phyloP scores from a whole-genome alignment of 2,888 invertebrate genomes.

The Andricus curvator region DNA sequence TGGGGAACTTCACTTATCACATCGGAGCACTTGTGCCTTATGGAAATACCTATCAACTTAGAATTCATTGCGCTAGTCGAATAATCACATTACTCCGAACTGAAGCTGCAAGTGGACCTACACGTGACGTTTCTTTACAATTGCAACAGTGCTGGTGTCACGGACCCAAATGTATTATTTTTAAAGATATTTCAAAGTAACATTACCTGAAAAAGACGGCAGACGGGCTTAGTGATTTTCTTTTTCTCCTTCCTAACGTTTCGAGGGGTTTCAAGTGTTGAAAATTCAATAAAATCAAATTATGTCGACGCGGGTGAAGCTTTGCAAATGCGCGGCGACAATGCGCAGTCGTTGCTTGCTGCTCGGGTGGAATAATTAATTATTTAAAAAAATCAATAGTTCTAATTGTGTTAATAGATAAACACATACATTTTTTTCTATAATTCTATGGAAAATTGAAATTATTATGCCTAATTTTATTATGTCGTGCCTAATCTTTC shows the following conservation, averaged over 20 bases:
- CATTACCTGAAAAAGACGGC: conserved; percentile 18
- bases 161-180: background rate
- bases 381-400: background rate
- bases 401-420: background rate
- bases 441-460: too few relatives aligned
- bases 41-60: background rate
- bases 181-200: background rate
- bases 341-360: background rate
- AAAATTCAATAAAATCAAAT: conserved; percentile 40
- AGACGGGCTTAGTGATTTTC: background rate
- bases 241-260: conserved; percentile 15
- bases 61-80: conserved; percentile 1
- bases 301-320: conserved; percentile 14
- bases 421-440: too few relatives aligned
- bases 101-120: background rate
- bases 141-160: background rate
- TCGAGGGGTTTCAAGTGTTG: conserved; percentile 14
- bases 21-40: background rate
- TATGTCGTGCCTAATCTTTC: too few relatives aligned
- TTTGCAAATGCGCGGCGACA: conserved; percentile 28
- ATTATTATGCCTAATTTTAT: too few relatives aligned
- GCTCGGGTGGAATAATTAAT: background rate
- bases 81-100: conserved; percentile 12
- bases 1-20: background rate
- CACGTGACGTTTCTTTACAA: conserved; percentile 29